Conservation (phyloP, 2,888 invertebrate species). For the Tetragonisca angustula region DNA sequence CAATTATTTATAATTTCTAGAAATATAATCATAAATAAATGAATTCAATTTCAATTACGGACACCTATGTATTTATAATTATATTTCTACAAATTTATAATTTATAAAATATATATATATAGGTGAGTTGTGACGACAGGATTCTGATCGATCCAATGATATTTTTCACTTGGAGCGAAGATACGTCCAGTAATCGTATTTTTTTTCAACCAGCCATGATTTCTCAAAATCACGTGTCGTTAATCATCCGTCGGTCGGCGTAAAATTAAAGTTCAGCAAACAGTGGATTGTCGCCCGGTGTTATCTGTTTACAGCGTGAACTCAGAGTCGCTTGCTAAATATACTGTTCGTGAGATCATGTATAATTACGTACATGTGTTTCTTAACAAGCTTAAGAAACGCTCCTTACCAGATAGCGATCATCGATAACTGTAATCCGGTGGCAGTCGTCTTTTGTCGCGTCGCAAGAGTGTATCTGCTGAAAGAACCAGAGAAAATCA, state of each 20-base stretch:
- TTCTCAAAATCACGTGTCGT: slow-evolving; percentile 26
- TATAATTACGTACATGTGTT: slow-evolving; percentile 9
- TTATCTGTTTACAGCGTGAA: slow-evolving; percentile 65
- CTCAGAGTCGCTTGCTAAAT: slow-evolving; percentile 55
- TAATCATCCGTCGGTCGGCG: slow-evolving; percentile 16
- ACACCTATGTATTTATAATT: no score
- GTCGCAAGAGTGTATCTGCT: background rate
- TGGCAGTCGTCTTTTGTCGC: slow-evolving; percentile 54
- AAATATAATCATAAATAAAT: no score
- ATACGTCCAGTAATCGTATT: background rate
- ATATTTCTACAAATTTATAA: no score
- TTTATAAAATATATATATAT: no score
- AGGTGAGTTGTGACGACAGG: no score
- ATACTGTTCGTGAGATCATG: slow-evolving; percentile 41
- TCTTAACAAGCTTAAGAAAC: slow-evolving; percentile 8
- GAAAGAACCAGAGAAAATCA: background rate
- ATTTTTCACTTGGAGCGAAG: no score
- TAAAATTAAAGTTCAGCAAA: slow-evolving; percentile 43
- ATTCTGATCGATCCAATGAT: no score
- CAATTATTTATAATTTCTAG: no score
- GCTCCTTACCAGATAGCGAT: slow-evolving; percentile 43
- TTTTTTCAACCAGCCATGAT: background rate
- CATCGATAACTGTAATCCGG: slow-evolving; percentile 59
- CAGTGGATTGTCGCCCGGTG: slow-evolving; percentile 30
- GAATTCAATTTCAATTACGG: no score